Percentiles rank a stretch among this genome's conserved stretches.
Conservation (phyloP, 1,140 invertebrate genomes). For the Ips nitidus region DNA sequence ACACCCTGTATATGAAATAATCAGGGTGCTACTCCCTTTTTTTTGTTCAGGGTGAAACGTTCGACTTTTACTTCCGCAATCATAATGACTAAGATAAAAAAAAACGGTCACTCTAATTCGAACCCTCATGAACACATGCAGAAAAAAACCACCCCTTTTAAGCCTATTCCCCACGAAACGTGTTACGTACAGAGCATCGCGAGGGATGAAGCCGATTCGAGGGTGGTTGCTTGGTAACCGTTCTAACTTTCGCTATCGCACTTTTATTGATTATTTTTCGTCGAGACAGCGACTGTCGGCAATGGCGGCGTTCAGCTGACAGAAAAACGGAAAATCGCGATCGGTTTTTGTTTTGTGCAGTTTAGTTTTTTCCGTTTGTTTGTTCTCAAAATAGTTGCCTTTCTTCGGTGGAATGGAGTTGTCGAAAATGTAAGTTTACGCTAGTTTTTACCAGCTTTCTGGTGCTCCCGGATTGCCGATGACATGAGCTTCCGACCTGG, state of each 20-base stretch:
- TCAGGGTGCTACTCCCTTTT: too few relatives aligned
- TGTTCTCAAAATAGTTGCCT: conserved; percentile 9
- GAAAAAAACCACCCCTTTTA: conserved; percentile 22
- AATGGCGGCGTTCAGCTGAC: conserved; percentile 54
- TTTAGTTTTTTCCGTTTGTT: conserved; percentile 43
- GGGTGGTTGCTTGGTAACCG: conserved; percentile 39
- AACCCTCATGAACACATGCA: background rate
- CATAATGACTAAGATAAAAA: too few relatives aligned
- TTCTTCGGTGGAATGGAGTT: conserved; percentile 37
- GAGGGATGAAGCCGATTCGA: conserved; percentile 33
- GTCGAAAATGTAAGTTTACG: conserved; percentile 46
- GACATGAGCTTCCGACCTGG: background rate
- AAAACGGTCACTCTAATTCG: too few relatives aligned
- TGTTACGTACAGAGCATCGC: conserved; percentile 7
- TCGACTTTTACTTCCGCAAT: too few relatives aligned
- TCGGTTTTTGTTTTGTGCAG: conserved; percentile 43
- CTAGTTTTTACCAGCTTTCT: background rate
- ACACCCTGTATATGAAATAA: too few relatives aligned
- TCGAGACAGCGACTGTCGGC: conserved; percentile 49
- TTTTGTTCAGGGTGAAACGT: too few relatives aligned
- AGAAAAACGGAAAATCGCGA: conserved; percentile 47
- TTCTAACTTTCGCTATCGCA: conserved; percentile 49
- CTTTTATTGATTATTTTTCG: conserved; percentile 53
- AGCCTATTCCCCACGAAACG: background rate
- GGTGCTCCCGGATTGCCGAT: background rate